Conservation (phyloP, 2,797 vertebrate genomes). For the Darevskia nairensis region DNA sequence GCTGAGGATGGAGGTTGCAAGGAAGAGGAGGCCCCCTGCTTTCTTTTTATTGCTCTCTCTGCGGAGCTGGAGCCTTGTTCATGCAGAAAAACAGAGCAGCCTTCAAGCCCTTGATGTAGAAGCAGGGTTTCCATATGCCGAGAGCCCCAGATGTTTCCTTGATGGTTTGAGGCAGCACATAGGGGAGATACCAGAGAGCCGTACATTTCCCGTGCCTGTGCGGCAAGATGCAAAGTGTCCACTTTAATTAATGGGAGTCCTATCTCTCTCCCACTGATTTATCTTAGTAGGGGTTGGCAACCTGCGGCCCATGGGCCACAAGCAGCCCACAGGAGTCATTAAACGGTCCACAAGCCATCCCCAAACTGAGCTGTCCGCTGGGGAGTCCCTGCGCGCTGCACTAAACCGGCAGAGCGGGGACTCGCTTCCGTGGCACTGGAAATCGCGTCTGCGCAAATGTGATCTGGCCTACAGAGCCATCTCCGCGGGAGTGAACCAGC, state of each 20-base stretch:
- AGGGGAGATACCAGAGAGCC: neutral
- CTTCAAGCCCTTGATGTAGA: conserved; percentile 10
- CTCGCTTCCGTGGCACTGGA: no score
- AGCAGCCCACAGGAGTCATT: no score
- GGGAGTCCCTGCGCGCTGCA: no score
- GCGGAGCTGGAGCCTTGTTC: conserved; percentile 1
- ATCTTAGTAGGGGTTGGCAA: neutral
- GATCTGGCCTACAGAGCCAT: no score
- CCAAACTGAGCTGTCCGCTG: no score
- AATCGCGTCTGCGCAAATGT: rapidly evolving
- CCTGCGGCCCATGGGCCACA: no score
- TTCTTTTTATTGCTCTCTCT: conserved; percentile 2
- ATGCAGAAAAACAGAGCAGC: neutral
- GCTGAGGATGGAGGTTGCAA: conserved; percentile 14
- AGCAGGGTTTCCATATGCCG: conserved; percentile 24
- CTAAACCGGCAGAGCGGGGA: no score
- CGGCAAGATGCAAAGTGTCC: neutral
- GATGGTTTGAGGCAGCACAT: neutral
- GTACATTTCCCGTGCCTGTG: neutral
- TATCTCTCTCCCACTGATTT: neutral
- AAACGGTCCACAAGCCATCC: no score
- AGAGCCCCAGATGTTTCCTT: conserved; percentile 29
- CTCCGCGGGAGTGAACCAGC: no score
- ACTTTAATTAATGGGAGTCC: neutral
- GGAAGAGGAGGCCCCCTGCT: neutral